Conservation (phyloP, 1,140 invertebrate species). For the Elymnias hypermnestra region DNA sequence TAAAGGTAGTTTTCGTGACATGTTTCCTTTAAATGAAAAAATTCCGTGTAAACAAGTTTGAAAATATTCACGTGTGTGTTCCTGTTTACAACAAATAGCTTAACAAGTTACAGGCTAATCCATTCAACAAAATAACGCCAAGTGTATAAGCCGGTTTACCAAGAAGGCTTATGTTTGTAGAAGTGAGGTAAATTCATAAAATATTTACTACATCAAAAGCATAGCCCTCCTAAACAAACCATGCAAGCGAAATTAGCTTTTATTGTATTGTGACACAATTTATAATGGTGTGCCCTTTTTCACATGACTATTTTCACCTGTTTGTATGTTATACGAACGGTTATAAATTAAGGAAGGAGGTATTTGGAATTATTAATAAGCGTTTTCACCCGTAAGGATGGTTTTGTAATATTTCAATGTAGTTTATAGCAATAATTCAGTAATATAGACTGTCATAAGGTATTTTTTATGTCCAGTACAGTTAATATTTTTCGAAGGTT, state of each 20-base stretch:
- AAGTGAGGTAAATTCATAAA: conserved; percentile 21
- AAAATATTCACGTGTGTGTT: too few species aligned
- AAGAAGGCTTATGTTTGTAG: conserved; percentile 10
- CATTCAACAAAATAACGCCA: conserved; percentile 20
- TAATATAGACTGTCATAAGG: too few species aligned
- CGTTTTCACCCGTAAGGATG: background rate
- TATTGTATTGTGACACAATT: background rate
- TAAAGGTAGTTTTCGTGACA: too few species aligned
- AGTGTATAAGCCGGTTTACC: conserved; percentile 20
- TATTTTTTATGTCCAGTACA: too few species aligned
- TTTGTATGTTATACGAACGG: background rate
- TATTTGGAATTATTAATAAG: conserved; percentile 15
- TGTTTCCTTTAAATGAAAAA: too few species aligned
- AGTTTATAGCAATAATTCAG: too few species aligned
- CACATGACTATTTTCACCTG: background rate
- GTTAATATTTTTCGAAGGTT: too few species aligned
- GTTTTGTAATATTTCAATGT: conserved; percentile 3
- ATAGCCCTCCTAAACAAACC: background rate
- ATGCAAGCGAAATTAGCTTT: background rate
- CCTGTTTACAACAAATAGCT: background rate
- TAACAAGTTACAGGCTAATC: conserved; percentile 9
- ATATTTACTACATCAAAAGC: conserved; percentile 10
- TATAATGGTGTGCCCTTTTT: background rate
- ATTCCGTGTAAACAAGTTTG: too few species aligned
- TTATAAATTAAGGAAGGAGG: conserved; percentile 11